These are phyloP conservation scores for Cavia aperea DNA, from an alignment of 2,113 vertebrate genomes.

Conservation along the genomic window DNA sequence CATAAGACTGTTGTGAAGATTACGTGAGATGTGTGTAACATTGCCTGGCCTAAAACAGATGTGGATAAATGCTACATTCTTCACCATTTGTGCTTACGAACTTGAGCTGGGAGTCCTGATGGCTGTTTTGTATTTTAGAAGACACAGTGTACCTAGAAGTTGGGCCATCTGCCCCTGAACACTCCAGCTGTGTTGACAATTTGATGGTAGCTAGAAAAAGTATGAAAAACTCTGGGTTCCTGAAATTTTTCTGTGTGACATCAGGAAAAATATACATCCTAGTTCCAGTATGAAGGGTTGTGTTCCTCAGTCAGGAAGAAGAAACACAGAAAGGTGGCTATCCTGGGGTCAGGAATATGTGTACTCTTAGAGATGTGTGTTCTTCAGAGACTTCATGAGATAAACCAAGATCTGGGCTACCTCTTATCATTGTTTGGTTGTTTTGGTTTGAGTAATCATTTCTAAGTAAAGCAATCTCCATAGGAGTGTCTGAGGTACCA, in stretches of 20 bases:
- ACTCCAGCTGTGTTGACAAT: not conserved
- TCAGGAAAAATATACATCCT: not conserved
- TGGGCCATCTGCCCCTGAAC: not conserved
- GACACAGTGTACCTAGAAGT: not conserved
- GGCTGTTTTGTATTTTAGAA: not conserved
- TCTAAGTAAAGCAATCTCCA: not conserved
- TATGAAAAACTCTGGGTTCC: not conserved
- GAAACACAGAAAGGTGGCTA: not conserved
- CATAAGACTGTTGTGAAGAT: not conserved
- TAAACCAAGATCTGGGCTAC: not conserved
- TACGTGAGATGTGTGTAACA: not conserved
- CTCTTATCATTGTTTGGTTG: not conserved
- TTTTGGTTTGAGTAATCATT: not conserved
- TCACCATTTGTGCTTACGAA: not conserved
- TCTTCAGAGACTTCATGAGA: constrained; percentile 11
- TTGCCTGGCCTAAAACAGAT: not conserved
- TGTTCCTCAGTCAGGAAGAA: not conserved
- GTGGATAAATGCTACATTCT: not conserved
- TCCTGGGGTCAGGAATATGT: not conserved
- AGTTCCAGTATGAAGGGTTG: not conserved
- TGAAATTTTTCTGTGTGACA: not conserved
- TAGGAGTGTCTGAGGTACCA: not conserved
- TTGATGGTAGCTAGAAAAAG: not conserved
- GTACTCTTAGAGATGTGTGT: not conserved
- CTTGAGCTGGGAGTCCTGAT: not conserved